Percentiles rank a stretch among this genome's conserved stretches.
Evolutionary conservation across 2,113 vertebrate species (phyloP).

Genomic region (Narcine bancroftii): DNA sequence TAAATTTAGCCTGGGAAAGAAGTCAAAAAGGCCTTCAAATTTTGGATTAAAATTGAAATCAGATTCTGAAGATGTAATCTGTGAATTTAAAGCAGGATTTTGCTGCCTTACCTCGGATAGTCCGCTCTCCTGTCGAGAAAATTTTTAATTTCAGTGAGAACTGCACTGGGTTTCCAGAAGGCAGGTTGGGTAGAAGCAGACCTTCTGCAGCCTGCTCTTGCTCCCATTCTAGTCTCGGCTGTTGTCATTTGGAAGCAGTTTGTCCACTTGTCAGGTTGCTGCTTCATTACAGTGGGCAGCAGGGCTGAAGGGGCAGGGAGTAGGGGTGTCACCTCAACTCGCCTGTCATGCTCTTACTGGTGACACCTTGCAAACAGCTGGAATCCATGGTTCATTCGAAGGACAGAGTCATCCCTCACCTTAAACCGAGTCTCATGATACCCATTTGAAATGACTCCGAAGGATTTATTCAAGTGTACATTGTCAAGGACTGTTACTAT

Average conservation of each 20-base stretch:
- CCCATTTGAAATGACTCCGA: neutral
- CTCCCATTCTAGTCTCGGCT: conserved; percentile 1
- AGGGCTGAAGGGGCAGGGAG: neutral
- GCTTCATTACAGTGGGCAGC: neutral
- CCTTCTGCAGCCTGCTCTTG: neutral
- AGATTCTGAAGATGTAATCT: neutral
- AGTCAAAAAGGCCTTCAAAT: neutral
- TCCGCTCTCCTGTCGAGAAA: neutral
- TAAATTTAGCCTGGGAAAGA: neutral
- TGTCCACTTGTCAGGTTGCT: neutral
- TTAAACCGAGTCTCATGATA: neutral
- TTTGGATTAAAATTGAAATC: neutral
- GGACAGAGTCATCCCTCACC: neutral
- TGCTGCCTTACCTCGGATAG: neutral
- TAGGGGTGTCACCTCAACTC: neutral
- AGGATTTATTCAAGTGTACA: neutral
- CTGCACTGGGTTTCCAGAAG: neutral
- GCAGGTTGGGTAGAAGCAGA: neutral
- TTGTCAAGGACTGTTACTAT: neutral
- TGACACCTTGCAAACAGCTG: neutral
- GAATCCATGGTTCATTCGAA: neutral
- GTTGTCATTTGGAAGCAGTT: too few species aligned
- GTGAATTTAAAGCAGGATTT: neutral
- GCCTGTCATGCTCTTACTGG: neutral
- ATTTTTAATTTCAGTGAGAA: too few species aligned